Base-by-base conservation (phyloP, 2,888 invertebrate species). In the Acleris literana region DNA sequence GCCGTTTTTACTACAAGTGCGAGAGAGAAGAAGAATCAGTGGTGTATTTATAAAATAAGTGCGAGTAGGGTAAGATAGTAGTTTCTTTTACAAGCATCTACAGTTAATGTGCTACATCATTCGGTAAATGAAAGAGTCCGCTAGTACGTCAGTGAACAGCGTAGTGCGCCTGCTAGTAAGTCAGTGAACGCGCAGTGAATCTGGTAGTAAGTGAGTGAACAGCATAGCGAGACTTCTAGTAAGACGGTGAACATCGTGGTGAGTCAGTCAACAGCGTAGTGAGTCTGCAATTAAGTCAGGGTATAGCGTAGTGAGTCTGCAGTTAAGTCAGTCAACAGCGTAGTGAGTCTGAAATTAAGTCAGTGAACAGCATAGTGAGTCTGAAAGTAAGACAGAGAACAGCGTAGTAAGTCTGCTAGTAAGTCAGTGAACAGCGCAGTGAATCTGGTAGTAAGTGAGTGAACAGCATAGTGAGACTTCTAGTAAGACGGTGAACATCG, bases 1-100 rank as follows among this genome's bases (percentile, higher is more conserved):
- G 29, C 84, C 77, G 71, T 83, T 87, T 71, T 81, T 82, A 81
- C 88, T 88, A 80, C 56, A 69, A 52, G 75, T 71, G 76, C 69
- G 74, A 77, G 72, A 75, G 70, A 80, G 71, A 79, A 39, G 39
- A 58, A 77, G 68, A 33, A 72, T 63, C 25, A 65, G 43, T 57
- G 22, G 11, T 33, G 48, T 61, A 39, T 29, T 54, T 46, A 33
- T 48, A 46, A 29, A 29, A 9, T 52, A 51, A 53, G 58, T 46
- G 53, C 16, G 59, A 59, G 49, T 18, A 5, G 7, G 33, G 20
- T 17, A 33, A 13, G 1, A 33, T 9, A 33, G 29, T 33, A 33
- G 33, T 9, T 7, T 5, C 5, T 29, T 4, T 33, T 3, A 9
- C 33, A 33, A 33, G 0, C 7, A 33, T 33, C 3, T 33, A 33